A percentile compares a stretch with the other conserved stretches of the same genome.
These are phyloP conservation scores for Calameuta pallipes DNA, from an alignment of 2,888 invertebrate species.

Conservation along the genomic window DNA sequence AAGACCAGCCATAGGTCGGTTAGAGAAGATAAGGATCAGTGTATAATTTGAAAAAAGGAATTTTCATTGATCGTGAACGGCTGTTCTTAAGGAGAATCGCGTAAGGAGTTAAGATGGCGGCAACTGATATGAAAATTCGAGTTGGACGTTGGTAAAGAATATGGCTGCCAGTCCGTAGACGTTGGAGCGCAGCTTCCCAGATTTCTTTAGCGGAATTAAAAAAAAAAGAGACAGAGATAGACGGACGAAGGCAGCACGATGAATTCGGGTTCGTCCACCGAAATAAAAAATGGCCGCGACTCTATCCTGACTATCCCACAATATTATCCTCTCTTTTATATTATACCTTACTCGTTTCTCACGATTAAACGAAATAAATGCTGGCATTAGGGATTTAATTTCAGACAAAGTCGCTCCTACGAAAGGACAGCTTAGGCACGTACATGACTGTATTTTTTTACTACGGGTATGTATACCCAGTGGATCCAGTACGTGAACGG, in stretches of 20 bases:
- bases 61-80: not conserved
- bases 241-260: not conserved
- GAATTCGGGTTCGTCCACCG: not conserved
- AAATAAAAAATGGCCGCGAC: not conserved
- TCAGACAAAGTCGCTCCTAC: not conserved
- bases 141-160: not conserved
- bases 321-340: not conserved
- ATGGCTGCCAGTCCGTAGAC: not conserved
- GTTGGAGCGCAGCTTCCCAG: not conserved
- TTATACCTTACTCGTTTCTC: not conserved
- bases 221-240: not conserved
- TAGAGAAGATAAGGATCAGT: not conserved
- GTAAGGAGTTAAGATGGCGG: not conserved
- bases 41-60: not conserved
- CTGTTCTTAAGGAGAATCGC: not conserved
- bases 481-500: not conserved
- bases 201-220: not conserved
- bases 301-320: not conserved
- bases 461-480: not conserved
- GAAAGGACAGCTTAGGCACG: not conserved
- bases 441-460: not conserved
- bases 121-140: not conserved
- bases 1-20: not conserved
- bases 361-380: not conserved
- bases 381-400: not conserved